Conservation (phyloP, 2,113 vertebrate species). For the Propithecus coquereli region DNA sequence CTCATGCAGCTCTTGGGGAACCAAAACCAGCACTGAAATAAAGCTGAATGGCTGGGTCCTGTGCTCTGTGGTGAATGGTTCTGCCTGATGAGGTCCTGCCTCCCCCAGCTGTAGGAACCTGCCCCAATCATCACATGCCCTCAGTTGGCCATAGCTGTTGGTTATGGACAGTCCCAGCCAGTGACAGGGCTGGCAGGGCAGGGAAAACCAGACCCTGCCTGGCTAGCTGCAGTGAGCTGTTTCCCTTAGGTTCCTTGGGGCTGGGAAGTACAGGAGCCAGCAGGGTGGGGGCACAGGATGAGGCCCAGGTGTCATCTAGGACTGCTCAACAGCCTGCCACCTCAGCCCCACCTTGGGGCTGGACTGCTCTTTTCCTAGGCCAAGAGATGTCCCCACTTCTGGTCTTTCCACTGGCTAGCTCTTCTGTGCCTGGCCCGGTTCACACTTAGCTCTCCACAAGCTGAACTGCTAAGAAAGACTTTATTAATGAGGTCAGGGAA, state of each 20-base stretch:
- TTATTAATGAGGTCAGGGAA: slow-evolving; percentile 50
- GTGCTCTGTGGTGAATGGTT: neutral
- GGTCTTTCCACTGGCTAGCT: neutral
- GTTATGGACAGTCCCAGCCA: accelerated
- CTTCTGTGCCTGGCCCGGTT: slow-evolving; percentile 17
- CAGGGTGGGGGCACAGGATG: neutral
- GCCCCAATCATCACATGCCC: accelerated
- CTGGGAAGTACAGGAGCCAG: neutral
- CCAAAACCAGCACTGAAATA: slow-evolving; percentile 78
- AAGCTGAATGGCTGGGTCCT: slow-evolving; percentile 73
- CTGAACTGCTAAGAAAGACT: slow-evolving; percentile 61
- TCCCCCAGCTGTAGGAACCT: neutral
- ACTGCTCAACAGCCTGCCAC: neutral
- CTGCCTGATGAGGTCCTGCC: neutral
- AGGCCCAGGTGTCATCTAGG: neutral
- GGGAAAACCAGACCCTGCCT: too few species aligned
- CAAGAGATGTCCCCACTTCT: neutral
- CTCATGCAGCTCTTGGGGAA: slow-evolving; percentile 56
- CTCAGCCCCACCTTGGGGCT: neutral
- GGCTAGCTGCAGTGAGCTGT: neutral
- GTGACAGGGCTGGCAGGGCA: neutral
- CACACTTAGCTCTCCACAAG: slow-evolving; percentile 67
- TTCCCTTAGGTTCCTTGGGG: neutral
- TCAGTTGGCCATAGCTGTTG: neutral
- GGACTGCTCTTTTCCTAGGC: neutral